A percentile compares a stretch with the other conserved stretches of the same genome.
These are phyloP conservation scores for Athalia rosae DNA, from an alignment of 2,888 invertebrate genomes.

Conservation along the genomic window DNA sequence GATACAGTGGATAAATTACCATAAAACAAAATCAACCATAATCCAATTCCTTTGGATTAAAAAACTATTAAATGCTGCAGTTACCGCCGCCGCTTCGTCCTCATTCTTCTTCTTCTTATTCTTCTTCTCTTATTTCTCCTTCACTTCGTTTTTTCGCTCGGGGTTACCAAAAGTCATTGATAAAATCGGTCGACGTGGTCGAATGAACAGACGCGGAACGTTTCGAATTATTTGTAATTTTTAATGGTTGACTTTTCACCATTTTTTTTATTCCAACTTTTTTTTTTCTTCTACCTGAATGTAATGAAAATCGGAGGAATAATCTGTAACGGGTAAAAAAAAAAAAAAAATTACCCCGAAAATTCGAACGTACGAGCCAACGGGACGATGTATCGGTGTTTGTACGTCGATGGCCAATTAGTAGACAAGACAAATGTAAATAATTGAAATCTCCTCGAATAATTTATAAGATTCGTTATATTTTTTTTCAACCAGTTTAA, in stretches of 20 bases:
- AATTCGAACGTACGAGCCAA: background rate
- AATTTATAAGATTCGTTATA: background rate
- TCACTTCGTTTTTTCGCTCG: background rate
- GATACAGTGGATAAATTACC: too few relatives aligned
- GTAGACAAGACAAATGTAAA: slow-evolving; percentile 15
- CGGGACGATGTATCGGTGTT: background rate
- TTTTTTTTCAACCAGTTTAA: too few relatives aligned
- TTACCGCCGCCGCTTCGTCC: too few relatives aligned
- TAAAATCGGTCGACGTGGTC: slow-evolving; percentile 52
- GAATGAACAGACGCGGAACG: slow-evolving; percentile 53
- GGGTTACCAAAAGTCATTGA: slow-evolving; percentile 47
- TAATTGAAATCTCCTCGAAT: slow-evolving; percentile 28
- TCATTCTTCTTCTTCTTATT: too few relatives aligned
- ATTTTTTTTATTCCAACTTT: too few relatives aligned
- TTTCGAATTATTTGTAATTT: slow-evolving; percentile 55
- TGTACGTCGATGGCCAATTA: slow-evolving; percentile 43
- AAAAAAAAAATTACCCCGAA: background rate
- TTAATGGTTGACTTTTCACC: slow-evolving; percentile 52
- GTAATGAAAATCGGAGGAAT: too few relatives aligned
- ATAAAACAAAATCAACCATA: too few relatives aligned
- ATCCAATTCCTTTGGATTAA: too few relatives aligned
- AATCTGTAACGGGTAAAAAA: background rate
- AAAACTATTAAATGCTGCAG: too few relatives aligned
- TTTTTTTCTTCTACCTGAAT: too few relatives aligned
- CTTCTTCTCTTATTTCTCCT: too few relatives aligned